Conservation (phyloP, 2,113 vertebrate species). For the Paraplagusia blochii region DNA sequence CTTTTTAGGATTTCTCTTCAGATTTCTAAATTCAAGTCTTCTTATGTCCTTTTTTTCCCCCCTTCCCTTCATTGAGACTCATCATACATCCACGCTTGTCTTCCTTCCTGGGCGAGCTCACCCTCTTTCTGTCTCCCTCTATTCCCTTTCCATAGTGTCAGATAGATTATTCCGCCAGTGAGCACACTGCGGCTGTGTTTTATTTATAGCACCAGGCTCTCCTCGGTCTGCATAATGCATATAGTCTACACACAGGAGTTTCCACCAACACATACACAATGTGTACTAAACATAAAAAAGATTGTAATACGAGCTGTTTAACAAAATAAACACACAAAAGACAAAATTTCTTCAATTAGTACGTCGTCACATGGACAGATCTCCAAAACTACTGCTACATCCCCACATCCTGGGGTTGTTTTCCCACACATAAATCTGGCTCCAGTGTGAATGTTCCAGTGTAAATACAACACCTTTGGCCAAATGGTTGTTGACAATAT, state of each 20-base stretch:
- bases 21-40: not conserved
- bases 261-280: constrained; percentile 1
- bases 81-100: constrained; percentile 12
- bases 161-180: constrained; percentile 73
- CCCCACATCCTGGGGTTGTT: no score
- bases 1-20: not conserved
- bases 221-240: constrained; percentile 73
- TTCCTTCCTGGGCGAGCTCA: constrained; percentile 8
- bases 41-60: constrained; percentile 6
- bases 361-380: no score
- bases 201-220: constrained; percentile 75
- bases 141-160: constrained; percentile 65
- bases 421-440: no score
- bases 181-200: constrained; percentile 70
- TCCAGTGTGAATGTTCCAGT: no score
- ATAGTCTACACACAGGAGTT: constrained; percentile 38
- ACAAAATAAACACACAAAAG: constrained; percentile 4
- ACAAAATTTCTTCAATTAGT: no score
- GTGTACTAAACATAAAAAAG: constrained; percentile 28
- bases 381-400: no score
- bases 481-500: no score
- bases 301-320: constrained; percentile 8
- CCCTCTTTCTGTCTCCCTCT: constrained; percentile 19
- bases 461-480: no score
- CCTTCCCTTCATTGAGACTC: constrained; percentile 14